phyloP scores from a whole-genome alignment of 2,888 invertebrate genomes.

The Omphaloscelis lunosa region DNA sequence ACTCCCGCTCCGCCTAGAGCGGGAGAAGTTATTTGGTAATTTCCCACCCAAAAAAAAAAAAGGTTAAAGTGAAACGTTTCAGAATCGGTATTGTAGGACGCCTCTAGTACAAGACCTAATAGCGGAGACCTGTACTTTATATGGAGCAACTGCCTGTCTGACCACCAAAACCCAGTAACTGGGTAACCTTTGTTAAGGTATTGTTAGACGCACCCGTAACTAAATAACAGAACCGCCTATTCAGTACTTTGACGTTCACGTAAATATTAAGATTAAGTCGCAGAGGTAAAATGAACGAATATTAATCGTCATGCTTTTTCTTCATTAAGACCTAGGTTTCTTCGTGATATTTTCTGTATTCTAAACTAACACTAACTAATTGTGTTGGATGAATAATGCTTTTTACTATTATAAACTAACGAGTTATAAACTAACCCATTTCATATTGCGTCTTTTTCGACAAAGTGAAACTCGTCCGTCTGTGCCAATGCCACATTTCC shows the following conservation, averaged over 20 bases:
- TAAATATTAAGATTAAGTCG: constrained; percentile 1
- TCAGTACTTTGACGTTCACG: too few species aligned
- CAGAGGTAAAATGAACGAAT: not conserved
- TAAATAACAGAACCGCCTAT: too few species aligned
- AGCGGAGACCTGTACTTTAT: not conserved
- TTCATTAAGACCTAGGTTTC: not conserved
- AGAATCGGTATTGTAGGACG: constrained; percentile 21
- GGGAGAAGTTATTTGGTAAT: too few species aligned
- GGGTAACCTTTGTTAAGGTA: not conserved
- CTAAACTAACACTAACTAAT: too few species aligned
- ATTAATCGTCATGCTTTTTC: not conserved
- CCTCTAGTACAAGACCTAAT: constrained; percentile 14
- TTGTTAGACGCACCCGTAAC: not conserved
- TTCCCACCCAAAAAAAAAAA: too few species aligned
- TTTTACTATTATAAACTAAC: too few species aligned
- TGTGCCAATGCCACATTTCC: not conserved
- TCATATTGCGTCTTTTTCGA: too few species aligned
- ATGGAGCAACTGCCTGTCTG: not conserved
- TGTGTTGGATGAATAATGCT: too few species aligned
- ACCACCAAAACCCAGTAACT: not conserved
- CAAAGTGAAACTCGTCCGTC: not conserved
- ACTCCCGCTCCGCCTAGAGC: too few species aligned
- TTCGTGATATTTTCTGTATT: not conserved
- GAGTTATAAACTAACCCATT: too few species aligned
- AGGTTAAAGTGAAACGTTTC: constrained; percentile 46